Evolutionary conservation across 2,113 vertebrate genomes (phyloP).

Genomic region (Gobio gobio): DNA sequence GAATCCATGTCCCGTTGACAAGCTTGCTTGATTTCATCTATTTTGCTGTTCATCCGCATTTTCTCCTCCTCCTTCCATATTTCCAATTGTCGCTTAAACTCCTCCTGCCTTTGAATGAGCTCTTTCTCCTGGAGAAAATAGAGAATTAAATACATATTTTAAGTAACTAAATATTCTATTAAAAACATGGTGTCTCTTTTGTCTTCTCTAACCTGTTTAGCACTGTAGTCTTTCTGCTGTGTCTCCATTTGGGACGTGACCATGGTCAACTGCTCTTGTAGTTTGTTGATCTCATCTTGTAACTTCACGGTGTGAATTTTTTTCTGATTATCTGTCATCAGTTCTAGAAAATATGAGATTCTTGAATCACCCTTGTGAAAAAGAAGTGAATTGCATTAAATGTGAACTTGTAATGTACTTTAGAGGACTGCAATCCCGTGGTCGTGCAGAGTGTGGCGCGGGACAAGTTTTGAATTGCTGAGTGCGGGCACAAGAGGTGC

Average conservation of each 20-base stretch:
- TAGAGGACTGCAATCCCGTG: too few relatives aligned
- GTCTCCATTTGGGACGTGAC: slow-evolving; percentile 84
- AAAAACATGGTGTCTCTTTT: not conserved
- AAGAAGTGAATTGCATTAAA: not conserved
- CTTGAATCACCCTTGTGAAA: slow-evolving; percentile 10
- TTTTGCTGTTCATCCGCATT: slow-evolving; percentile 80
- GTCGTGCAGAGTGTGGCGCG: too few relatives aligned
- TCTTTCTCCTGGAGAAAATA: slow-evolving; percentile 81
- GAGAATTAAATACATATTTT: not conserved
- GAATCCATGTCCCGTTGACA: slow-evolving; percentile 88
- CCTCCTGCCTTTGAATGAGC: slow-evolving; percentile 83
- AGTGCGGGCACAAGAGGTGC: too few relatives aligned
- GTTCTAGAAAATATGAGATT: slow-evolving; percentile 58
- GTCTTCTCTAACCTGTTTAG: slow-evolving; percentile 76
- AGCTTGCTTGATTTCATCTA: slow-evolving; percentile 88
- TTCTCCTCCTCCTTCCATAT: slow-evolving; percentile 89
- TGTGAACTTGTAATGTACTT: not conserved
- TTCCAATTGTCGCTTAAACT: slow-evolving; percentile 82
- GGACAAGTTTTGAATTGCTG: too few relatives aligned
- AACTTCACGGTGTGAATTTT: slow-evolving; percentile 77
- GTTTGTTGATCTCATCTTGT: slow-evolving; percentile 79
- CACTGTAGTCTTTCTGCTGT: slow-evolving; percentile 77
- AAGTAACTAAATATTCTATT: not conserved
- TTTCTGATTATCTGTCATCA: slow-evolving; percentile 77
- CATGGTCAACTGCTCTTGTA: slow-evolving; percentile 83